A percentile compares a stretch with the other conserved stretches of the same genome.
Conservation (phyloP, 2,888 invertebrate species). For the Cantharis nigra region DNA sequence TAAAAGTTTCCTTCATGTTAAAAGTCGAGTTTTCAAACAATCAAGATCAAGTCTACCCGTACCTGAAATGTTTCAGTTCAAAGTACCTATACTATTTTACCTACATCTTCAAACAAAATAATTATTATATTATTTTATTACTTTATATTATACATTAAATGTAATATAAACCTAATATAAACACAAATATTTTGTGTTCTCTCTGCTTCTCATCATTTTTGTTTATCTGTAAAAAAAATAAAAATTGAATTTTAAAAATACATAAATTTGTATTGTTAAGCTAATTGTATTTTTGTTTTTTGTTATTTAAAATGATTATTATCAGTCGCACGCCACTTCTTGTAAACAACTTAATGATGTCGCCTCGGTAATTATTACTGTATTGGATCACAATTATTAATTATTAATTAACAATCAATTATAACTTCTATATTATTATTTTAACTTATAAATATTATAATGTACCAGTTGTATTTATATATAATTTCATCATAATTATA, state of each 20-base stretch:
- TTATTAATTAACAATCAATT: no score
- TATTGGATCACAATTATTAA: no score
- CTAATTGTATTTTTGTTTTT: no score
- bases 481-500: background rate
- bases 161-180: background rate
- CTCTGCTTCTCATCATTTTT: background rate
- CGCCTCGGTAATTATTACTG: no score
- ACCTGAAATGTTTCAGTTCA: background rate
- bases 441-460: background rate
- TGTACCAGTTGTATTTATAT: background rate
- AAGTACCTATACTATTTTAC: background rate
- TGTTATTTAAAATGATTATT: no score
- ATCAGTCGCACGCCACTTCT: no score
- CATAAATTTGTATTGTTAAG: background rate
- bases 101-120: background rate
- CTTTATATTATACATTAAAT: background rate
- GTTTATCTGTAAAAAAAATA: background rate
- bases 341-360: no score
- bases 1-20: background rate
- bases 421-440: no score
- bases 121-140: background rate
- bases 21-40: background rate
- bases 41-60: background rate
- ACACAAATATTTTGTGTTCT: no score
- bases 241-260: background rate